Base-by-base conservation (phyloP, 30 jellyfish, hydroid and myxozoan species). In the Clytia hemisphaerica region DNA sequence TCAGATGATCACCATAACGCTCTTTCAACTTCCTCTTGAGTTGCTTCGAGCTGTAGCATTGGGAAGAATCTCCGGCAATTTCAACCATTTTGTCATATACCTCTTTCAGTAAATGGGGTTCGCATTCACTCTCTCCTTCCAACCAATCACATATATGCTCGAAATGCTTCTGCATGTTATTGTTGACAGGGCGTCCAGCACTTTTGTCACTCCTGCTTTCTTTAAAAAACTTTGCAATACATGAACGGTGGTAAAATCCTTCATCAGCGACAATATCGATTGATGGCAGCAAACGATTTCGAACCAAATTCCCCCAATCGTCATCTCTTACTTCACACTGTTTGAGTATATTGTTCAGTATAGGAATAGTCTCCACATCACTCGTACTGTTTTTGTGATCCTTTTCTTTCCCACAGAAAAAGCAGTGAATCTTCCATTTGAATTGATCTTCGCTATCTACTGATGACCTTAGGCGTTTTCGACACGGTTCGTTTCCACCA, bases 241-340 rank as follows among this genome's bases (percentile, higher is more conserved):
- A 72, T n/a, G 79, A 22, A 6, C 36, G 16, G 66, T 72, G 83
- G 35, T 72, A 72, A 53, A 45, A 7, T 53, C 78, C 83, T 38
- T 57, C 75, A 22, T 24, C 83, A 2, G 83, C 80, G 4, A 72
- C 79, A 1, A 72, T 27, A 58, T 72, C 83, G 7, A 16, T 72
- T 3, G 40, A 51, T 2, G 22, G 22, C 31, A 10, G 37, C 72
- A 65, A 19, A n/a, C 78, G 72, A 12, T 18, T 33, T 12, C 35
- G n/a, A 12, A 65, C 78, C 27, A 35, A 4, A 2, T 38, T 37
- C 6, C 78, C 73, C 78, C 78, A 65, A 18, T 65, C 74, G 42
- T 65, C 78, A 65, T 65, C n/a, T n/a, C n/a, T n/a, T n/a, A n/a
- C n/a, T n/a, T n/a, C n/a, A n/a, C n/a, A n/a, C n/a, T n/a, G n/a